A percentile compares a stretch with the other conserved stretches of the same genome.
phyloP scores from a whole-genome alignment of 1,140 invertebrate species.

The Melipona quadrifasciata region DNA sequence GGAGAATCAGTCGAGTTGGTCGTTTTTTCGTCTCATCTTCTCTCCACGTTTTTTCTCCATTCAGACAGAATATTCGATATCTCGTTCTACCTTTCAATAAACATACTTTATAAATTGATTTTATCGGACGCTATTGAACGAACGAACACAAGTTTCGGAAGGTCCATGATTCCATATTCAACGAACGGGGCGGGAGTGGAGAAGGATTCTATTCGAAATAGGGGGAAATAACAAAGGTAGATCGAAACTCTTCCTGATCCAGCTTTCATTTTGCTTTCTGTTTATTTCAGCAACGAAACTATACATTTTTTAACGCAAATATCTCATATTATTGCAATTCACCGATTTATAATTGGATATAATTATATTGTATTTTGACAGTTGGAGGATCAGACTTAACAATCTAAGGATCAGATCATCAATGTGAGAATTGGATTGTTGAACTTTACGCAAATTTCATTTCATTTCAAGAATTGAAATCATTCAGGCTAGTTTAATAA shows the following conservation, averaged over 20 bases:
- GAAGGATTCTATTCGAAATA: conserved; percentile 6
- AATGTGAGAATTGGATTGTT: too few species aligned
- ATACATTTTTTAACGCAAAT: not conserved
- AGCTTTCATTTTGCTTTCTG: not conserved
- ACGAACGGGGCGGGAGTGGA: not conserved
- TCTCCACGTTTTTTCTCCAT: not conserved
- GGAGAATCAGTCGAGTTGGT: not conserved
- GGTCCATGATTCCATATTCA: not conserved
- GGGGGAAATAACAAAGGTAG: not conserved
- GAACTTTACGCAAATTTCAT: too few species aligned
- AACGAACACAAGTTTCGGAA: not conserved
- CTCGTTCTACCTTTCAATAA: not conserved
- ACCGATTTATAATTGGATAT: too few species aligned
- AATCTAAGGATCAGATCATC: too few species aligned
- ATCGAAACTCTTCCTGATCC: not conserved
- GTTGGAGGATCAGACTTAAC: too few species aligned
- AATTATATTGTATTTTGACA: too few species aligned
- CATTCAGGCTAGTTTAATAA: too few species aligned
- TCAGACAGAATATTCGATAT: not conserved
- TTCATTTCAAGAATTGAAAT: too few species aligned
- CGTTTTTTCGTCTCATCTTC: not conserved
- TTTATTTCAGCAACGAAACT: not conserved
- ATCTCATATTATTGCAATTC: too few species aligned
- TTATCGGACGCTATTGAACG: not conserved
- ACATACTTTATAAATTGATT: conserved; percentile 16